Evolutionary conservation across 2,888 invertebrate genomes (phyloP).

Genomic region (Tinea semifulvella): DNA sequence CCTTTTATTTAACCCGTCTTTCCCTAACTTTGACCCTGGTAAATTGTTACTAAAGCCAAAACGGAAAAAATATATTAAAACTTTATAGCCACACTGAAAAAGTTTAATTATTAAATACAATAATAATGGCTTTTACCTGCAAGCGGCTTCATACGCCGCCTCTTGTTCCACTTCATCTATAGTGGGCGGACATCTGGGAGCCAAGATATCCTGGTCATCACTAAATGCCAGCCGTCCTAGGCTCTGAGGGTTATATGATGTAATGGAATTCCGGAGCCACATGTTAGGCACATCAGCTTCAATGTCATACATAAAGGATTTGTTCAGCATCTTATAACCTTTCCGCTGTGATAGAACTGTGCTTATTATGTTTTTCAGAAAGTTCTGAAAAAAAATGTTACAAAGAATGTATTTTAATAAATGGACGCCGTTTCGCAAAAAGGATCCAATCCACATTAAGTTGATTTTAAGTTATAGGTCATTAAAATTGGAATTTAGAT

Average conservation of each 20-base stretch:
- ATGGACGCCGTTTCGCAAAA: too few species aligned
- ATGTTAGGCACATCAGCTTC: conserved; percentile 83
- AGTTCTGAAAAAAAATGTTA: conserved; percentile 54
- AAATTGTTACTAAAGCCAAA: too few species aligned
- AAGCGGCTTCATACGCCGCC: conserved; percentile 77
- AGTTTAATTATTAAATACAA: too few species aligned
- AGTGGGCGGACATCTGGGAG: conserved; percentile 74
- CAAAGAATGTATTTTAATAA: too few species aligned
- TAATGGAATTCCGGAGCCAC: conserved; percentile 77
- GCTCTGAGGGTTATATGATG: conserved; percentile 69
- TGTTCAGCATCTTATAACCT: conserved; percentile 79
- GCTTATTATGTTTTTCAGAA: conserved; percentile 83
- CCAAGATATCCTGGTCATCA: conserved; percentile 69
- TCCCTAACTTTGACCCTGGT: too few species aligned
- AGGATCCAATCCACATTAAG: too few species aligned
- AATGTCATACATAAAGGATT: conserved; percentile 79
- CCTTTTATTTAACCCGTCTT: too few species aligned
- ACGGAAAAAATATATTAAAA: too few species aligned
- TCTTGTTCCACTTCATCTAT: conserved; percentile 80
- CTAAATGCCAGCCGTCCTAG: conserved; percentile 62
- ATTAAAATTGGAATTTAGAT: too few species aligned
- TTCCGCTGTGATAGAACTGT: conserved; percentile 83
- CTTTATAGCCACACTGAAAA: too few species aligned
- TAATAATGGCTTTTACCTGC: conserved; percentile 42
- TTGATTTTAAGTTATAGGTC: too few species aligned